Conservation (phyloP, 2,797 vertebrate genomes). For the Rhinoraja longicauda region DNA sequence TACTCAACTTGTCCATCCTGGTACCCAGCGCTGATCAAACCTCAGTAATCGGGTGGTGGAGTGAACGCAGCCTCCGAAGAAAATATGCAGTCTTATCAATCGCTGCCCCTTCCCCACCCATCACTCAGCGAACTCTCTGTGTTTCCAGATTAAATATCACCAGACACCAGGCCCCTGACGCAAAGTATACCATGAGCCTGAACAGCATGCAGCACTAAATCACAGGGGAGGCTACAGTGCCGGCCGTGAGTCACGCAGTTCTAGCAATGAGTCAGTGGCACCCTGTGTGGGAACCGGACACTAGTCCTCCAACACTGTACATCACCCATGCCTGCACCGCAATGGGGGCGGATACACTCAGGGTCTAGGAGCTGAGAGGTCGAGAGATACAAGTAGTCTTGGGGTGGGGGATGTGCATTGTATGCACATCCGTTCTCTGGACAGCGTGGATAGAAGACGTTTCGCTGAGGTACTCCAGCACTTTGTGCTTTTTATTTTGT, state of each 20-base stretch:
- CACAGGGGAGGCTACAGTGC: slow-evolving; percentile 18
- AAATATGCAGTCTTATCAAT: not conserved
- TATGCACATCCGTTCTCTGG: not conserved
- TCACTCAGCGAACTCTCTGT: not conserved
- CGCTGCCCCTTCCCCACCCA: not conserved
- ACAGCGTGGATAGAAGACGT: too few relatives aligned
- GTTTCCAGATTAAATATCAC: not conserved
- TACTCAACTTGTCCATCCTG: not conserved
- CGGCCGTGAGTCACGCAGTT: not conserved
- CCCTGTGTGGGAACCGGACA: not conserved
- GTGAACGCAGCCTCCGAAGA: not conserved
- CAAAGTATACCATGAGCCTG: not conserved
- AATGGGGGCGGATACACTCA: not conserved
- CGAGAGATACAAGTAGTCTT: slow-evolving; percentile 9
- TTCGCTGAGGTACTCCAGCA: too few relatives aligned
- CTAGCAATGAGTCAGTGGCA: not conserved
- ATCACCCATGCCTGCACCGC: not conserved
- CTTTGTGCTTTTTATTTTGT: too few relatives aligned
- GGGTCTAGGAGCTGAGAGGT: too few relatives aligned
- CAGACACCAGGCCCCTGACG: not conserved
- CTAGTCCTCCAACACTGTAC: not conserved
- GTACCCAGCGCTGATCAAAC: not conserved
- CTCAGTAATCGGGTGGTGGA: not conserved
- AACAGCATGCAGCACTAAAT: not conserved
- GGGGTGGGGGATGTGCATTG: not conserved